Evolutionary conservation across 1,140 invertebrate genomes (phyloP).

Genomic region (Phthorimaea operculella): DNA sequence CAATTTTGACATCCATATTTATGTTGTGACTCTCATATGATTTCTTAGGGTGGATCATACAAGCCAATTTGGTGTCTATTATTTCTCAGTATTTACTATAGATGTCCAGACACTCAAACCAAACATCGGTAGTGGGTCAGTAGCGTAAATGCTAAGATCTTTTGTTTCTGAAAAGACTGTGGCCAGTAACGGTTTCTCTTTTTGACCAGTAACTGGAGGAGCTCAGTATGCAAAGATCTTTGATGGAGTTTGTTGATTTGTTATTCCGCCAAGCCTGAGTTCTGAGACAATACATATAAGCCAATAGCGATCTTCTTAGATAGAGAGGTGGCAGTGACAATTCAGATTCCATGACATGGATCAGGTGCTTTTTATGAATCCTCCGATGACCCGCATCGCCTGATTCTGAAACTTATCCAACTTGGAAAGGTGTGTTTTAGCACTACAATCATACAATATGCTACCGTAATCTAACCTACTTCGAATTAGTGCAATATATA

Average conservation of each 20-base stretch:
- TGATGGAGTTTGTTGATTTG: not conserved
- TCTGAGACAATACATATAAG: slow-evolving; percentile 7
- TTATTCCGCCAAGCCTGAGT: not conserved
- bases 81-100: slow-evolving; percentile 8
- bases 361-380: slow-evolving; percentile 7
- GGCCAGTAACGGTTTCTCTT: slow-evolving; percentile 5
- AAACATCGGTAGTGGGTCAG: slow-evolving; percentile 13
- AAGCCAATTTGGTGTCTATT: slow-evolving; percentile 10
- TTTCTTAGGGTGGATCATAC: slow-evolving; percentile 8
- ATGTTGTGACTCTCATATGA: not conserved
- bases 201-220: not conserved
- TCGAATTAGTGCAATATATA: slow-evolving; percentile 5
- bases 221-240: not conserved
- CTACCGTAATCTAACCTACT: slow-evolving; percentile 5
- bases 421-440: not conserved
- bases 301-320: slow-evolving; percentile 1
- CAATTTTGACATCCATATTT: slow-evolving; percentile 5
- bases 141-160: not conserved
- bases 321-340: not conserved
- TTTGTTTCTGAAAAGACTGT: not conserved
- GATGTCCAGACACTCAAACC: slow-evolving; percentile 16
- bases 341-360: slow-evolving; percentile 8
- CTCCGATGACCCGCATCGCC: not conserved
- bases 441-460: not conserved
- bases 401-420: slow-evolving; percentile 7